phyloP scores from a whole-genome alignment of 2,888 invertebrate species.

The Neoitamus cyanurus region DNA sequence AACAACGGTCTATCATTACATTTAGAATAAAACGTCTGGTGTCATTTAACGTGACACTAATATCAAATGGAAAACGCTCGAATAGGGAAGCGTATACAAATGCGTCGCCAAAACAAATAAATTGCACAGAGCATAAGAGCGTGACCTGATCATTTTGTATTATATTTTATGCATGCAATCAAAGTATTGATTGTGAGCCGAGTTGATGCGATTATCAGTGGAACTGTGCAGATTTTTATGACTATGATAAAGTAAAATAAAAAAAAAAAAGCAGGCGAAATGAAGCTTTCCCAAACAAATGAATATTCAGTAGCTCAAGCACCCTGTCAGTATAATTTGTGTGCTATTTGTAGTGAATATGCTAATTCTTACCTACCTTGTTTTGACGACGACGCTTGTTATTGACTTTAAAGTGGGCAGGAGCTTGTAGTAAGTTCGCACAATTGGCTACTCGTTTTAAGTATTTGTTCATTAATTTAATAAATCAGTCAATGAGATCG shows the following conservation, averaged over 20 bases:
- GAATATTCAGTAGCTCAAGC: neutral
- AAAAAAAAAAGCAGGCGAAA: neutral
- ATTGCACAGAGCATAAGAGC: neutral
- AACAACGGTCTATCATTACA: neutral
- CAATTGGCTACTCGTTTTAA: neutral
- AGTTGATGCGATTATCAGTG: neutral
- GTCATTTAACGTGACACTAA: neutral
- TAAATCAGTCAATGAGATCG: neutral
- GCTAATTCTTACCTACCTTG: constrained; percentile 19
- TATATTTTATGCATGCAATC: neutral
- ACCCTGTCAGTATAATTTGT: constrained; percentile 5
- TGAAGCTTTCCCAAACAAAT: neutral
- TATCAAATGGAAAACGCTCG: neutral
- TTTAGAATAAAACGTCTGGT: neutral
- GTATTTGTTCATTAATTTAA: neutral
- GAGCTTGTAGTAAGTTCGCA: neutral
- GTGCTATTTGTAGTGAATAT: constrained; percentile 25
- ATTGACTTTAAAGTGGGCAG: neutral
- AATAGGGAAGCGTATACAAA: neutral
- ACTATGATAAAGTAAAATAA: neutral
- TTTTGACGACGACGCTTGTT: constrained; percentile 8
- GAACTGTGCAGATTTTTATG: neutral
- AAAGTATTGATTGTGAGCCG: neutral
- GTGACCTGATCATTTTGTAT: neutral
- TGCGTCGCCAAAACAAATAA: constrained; percentile 1